Percentiles rank a stretch among this genome's conserved stretches.
Conservation (phyloP, 2,888 invertebrate species). For the Adelphocoris suturalis region DNA sequence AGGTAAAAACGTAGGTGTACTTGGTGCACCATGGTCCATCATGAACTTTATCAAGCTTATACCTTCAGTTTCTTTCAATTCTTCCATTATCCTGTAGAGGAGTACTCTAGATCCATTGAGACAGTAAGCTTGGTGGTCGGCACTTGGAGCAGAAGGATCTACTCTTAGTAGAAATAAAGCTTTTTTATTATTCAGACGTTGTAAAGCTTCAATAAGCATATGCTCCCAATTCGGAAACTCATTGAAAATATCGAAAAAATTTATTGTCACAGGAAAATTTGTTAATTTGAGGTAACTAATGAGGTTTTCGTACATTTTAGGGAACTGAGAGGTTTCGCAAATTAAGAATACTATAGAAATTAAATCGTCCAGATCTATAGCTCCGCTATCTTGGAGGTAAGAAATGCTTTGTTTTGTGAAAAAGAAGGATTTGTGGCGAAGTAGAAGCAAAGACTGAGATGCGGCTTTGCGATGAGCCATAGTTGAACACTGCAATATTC, state of each 20-base stretch:
- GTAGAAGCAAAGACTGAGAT: neutral
- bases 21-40: constrained; percentile 4
- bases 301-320: neutral
- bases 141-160: neutral
- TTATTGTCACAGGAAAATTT: neutral
- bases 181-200: neutral
- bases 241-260: constrained; percentile 21
- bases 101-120: constrained; percentile 25
- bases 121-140: neutral
- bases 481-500: too few relatives aligned
- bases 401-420: neutral
- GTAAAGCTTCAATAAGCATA: constrained; percentile 38
- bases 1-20: neutral
- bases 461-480: neutral
- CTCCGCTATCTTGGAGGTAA: neutral
- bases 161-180: constrained; percentile 28
- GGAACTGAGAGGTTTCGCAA: neutral
- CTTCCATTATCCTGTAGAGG: constrained; percentile 56
- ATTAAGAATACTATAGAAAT: constrained; percentile 44
- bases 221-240: constrained; percentile 15
- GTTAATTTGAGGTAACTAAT: neutral
- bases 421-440: constrained; percentile 28
- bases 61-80: neutral
- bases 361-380: constrained; percentile 29
- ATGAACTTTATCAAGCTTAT: neutral